Evolutionary conservation across 2,113 vertebrate species (phyloP).

Genomic region (Pseudopipra pipra): DNA sequence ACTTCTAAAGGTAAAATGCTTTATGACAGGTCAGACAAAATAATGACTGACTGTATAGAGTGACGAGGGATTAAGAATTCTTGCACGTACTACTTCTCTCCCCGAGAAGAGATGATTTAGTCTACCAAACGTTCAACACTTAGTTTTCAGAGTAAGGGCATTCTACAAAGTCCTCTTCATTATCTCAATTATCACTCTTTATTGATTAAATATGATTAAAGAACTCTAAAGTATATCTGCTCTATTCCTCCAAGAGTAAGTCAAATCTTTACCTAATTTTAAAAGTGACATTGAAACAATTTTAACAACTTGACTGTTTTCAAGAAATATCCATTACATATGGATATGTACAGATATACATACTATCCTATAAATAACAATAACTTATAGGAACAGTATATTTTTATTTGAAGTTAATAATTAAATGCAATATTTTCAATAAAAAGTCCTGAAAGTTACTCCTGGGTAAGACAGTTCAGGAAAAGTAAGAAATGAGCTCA

Average conservation of each 20-base stretch:
- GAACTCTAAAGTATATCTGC: background rate
- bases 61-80: constrained; percentile 7
- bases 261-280: background rate
- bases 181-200: background rate
- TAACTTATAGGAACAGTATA: background rate
- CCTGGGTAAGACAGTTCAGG: background rate
- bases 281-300: background rate
- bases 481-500: background rate
- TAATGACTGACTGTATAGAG: background rate
- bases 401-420: background rate
- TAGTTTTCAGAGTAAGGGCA: background rate
- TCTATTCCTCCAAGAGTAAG: background rate
- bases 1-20: background rate
- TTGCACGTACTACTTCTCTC: background rate
- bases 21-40: constrained; percentile 36
- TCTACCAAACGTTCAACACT: background rate
- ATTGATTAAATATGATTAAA: background rate
- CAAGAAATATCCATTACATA: background rate
- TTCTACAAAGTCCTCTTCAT: background rate
- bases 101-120: background rate
- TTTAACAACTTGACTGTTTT: background rate
- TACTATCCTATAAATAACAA: background rate
- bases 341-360: background rate
- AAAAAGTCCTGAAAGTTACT: background rate
- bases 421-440: background rate